Conservation (phyloP, 92 coral and sea anemone species). For the Diadumene lineata region DNA sequence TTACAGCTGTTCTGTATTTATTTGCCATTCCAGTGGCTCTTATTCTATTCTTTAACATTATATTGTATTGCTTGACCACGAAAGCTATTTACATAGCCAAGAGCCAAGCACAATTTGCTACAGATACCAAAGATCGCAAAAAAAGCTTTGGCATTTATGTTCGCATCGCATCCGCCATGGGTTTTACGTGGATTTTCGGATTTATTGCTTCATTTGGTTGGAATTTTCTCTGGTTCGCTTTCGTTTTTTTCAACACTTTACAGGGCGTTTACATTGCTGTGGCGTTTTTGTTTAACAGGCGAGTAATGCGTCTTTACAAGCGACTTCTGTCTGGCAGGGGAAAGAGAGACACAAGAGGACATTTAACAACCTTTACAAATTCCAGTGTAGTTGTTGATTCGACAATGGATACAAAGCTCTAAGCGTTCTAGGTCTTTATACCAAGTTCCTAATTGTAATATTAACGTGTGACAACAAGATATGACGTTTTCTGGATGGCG, state of each 20-base stretch:
- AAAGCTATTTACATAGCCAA: slow-evolving; percentile 47
- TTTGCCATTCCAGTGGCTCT: slow-evolving; percentile 48
- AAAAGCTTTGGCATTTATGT: slow-evolving; percentile 40
- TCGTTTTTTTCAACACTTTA: slow-evolving; percentile 26
- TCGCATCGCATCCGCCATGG: slow-evolving; percentile 53
- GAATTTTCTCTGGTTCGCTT: slow-evolving; percentile 34
- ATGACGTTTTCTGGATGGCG: too few species aligned
- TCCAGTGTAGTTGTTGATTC: too few species aligned
- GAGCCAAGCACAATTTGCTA: slow-evolving; percentile 34
- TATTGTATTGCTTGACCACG: slow-evolving; percentile 38
- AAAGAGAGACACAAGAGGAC: too few species aligned
- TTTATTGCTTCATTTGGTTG: slow-evolving; percentile 26
- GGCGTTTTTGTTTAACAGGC: slow-evolving; percentile 44
- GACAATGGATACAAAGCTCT: too few species aligned
- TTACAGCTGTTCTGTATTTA: slow-evolving; percentile 22
- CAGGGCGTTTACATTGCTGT: slow-evolving; percentile 57
- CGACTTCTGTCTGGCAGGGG: not conserved
- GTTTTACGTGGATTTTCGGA: slow-evolving; percentile 53
- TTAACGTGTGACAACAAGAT: too few species aligned
- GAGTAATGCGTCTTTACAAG: slow-evolving; percentile 33
- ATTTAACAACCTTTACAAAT: too few species aligned
- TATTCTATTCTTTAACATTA: slow-evolving; percentile 27
- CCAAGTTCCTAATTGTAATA: too few species aligned
- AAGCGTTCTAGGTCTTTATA: too few species aligned
- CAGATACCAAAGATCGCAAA: slow-evolving; percentile 18